Evolutionary conservation across 2,888 invertebrate genomes (phyloP), one percentile per base, ranked within the genome.

Genomic region (Rhingia campestris): DNA sequence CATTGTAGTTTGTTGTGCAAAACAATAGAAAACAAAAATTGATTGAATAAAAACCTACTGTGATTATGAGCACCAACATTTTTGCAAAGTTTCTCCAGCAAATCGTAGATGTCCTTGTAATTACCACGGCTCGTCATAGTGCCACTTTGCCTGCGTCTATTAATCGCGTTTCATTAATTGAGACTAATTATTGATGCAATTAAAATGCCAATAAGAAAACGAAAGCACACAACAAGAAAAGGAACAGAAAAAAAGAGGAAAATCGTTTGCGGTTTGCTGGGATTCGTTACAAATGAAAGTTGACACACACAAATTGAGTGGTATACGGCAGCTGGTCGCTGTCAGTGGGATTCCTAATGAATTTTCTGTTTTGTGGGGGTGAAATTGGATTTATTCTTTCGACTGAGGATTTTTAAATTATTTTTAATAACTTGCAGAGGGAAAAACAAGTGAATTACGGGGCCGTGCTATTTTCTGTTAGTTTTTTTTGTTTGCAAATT

Each of bases 101-200:
- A 86, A 81, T 88, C 88, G 76, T 88, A 89, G 54, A 89, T 89
- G 67, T 89, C 88, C 86, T 88, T 89, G 79, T 87, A 88, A 61
- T 87, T 89, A 7, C 87, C 86, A 37, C 86, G 86, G 76, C 80
- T 72, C 56, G 87, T 66, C 87, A 86, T 81, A 82, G 43, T 79
- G 56, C 35, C n/a, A 54, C n/a, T 7, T 22, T 22, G 22, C 22
- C 10, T 49, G 4, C 9, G 30, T 30, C 35, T 51, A 30, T 77
- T 77, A 61, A 53, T 67, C 61, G 67, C 9, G 1, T 58, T 6
- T 10, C 79, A 72, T 82, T 77, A 59, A 69, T 49, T 82, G 33
- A 63, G 22, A 30, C 6, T 49, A 53, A 56, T 58, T 32, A 14
- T n/a, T 41, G 6, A 9, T 51, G 33, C 37, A 70, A 75, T 81